These are phyloP conservation scores for Andrena bucephala DNA, from an alignment of 2,888 invertebrate genomes.

Conservation along the genomic window DNA sequence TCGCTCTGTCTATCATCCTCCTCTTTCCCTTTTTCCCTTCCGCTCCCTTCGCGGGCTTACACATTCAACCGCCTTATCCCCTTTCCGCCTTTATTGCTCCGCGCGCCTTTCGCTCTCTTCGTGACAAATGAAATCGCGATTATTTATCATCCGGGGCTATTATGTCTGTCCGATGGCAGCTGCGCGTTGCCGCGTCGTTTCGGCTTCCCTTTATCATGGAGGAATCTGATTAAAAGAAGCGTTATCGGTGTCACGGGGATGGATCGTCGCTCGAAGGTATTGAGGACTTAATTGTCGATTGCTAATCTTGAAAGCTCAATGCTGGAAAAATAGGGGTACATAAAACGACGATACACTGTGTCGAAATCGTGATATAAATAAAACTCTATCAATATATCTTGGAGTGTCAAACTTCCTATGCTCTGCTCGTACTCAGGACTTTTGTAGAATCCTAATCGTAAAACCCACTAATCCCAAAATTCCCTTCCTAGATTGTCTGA, in stretches of 20 bases:
- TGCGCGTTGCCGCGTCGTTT: slow-evolving; percentile 17
- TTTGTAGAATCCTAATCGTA: too few relatives aligned
- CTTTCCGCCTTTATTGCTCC: slow-evolving; percentile 33
- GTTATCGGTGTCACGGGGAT: not conserved
- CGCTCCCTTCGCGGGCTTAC: slow-evolving; percentile 18
- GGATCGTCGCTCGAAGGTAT: not conserved
- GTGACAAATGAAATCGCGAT: slow-evolving; percentile 67
- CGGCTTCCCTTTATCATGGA: not conserved
- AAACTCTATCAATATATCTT: not conserved
- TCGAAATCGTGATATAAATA: not conserved
- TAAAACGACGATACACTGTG: too few relatives aligned
- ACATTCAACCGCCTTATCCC: slow-evolving; percentile 28
- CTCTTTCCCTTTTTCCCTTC: slow-evolving; percentile 3
- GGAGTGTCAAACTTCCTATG: not conserved
- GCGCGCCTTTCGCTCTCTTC: slow-evolving; percentile 23
- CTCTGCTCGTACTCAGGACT: too few relatives aligned
- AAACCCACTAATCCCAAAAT: not conserved
- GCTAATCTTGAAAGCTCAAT: not conserved
- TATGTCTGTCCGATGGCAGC: slow-evolving; percentile 35
- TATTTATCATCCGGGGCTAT: slow-evolving; percentile 65
- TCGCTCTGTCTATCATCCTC: slow-evolving; percentile 2
- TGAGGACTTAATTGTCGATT: not conserved
- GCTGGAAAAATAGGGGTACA: not conserved
- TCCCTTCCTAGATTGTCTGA: not conserved
- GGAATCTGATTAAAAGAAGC: slow-evolving; percentile 36